phyloP scores from a whole-genome alignment of 30 jellyfish, hydroid and myxozoan species.

The Turritopsis dohrnii region DNA sequence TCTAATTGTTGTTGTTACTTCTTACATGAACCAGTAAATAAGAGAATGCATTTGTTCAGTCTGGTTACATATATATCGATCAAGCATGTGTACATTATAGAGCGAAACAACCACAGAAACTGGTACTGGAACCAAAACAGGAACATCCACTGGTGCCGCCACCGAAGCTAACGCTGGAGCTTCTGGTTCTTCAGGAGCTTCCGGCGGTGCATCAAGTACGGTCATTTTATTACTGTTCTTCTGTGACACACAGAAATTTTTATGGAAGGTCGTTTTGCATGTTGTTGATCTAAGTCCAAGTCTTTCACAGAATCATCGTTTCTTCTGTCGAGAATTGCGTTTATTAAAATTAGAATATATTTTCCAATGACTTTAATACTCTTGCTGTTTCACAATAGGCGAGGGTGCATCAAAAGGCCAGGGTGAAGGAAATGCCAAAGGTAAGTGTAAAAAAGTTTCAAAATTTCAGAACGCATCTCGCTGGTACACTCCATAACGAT shows the following conservation, averaged over 20 bases:
- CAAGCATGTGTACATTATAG: conserved; percentile 29
- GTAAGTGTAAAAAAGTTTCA: background rate
- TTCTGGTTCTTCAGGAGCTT: conserved; percentile 62
- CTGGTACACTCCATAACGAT: background rate
- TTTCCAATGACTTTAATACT: no score
- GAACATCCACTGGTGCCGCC: conserved; percentile 78
- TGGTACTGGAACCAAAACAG: conserved; percentile 77
- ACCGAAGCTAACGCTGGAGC: conserved; percentile 74
- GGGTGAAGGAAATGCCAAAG: conserved; percentile 65
- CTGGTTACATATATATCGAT: no score
- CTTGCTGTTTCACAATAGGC: background rate
- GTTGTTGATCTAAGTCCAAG: background rate
- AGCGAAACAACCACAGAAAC: conserved; percentile 96
- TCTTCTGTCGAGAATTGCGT: no score
- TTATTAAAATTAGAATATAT: no score
- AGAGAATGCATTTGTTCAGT: no score
- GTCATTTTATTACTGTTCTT: background rate
- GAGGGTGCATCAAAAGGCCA: conserved; percentile 71
- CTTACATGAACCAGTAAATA: background rate
- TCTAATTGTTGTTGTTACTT: background rate
- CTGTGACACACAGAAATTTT: background rate
- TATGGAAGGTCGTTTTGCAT: background rate
- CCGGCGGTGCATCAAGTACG: conserved; percentile 58
- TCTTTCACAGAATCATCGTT: no score
- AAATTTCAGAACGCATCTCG: background rate